Percentiles rank a stretch among this genome's conserved stretches.
Evolutionary conservation across 2,888 invertebrate genomes (phyloP).

Genomic region (Tricholauxania praeusta): DNA sequence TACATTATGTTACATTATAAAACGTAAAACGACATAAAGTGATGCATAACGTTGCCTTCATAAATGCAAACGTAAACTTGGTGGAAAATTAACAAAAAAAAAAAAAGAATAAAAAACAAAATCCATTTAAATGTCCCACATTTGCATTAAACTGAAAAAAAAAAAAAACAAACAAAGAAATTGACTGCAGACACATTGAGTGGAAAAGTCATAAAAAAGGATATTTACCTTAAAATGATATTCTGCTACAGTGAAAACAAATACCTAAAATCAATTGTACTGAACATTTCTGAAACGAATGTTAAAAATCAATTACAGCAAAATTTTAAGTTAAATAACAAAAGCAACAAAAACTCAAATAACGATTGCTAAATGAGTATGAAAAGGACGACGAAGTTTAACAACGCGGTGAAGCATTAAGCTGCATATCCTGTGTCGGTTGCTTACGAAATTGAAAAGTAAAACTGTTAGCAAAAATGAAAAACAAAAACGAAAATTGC

Average conservation of each 20-base stretch:
- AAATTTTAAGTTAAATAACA: constrained; percentile 20
- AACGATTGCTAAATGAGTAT: background rate
- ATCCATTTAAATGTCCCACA: background rate
- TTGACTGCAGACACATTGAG: constrained; percentile 11
- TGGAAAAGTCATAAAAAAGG: constrained; percentile 18
- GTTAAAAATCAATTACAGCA: constrained; percentile 43
- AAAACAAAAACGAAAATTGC: constrained; percentile 19
- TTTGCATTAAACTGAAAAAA: constrained; percentile 20
- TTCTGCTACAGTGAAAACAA: constrained; percentile 7
- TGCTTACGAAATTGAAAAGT: constrained; percentile 11
- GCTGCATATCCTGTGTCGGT: constrained; percentile 32
- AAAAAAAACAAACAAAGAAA: constrained; percentile 18
- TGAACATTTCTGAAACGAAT: constrained; percentile 27
- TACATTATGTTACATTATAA: constrained; percentile 8
- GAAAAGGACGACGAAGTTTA: background rate
- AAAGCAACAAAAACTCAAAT: background rate
- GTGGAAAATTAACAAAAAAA: constrained; percentile 49
- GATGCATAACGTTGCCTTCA: constrained; percentile 38
- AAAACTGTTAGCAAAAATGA: constrained; percentile 31
- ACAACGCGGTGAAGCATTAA: constrained; percentile 13
- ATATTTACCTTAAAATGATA: constrained; percentile 42
- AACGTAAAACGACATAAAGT: background rate
- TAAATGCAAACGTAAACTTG: constrained; percentile 55
- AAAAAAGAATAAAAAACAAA: background rate
- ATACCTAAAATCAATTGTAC: constrained; percentile 12